Percentiles rank a stretch among this genome's conserved stretches.
Evolutionary conservation across 92 coral and sea anemone genomes (phyloP).

Genomic region (Pocillopora meandrina): DNA sequence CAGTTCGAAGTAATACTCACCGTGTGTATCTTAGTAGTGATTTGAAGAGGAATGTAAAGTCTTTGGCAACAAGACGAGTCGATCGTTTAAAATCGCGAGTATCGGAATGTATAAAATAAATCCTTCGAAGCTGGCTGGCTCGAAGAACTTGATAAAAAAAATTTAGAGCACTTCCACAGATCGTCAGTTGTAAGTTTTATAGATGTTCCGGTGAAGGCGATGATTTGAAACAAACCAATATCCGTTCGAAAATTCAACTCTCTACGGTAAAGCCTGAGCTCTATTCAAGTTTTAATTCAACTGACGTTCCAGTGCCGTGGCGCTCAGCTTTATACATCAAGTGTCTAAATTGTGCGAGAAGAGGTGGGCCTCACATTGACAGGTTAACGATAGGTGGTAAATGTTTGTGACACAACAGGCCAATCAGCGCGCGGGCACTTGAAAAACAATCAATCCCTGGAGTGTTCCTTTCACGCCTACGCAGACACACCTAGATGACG

Average conservation of each 20-base stretch:
- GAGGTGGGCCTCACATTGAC: conserved; percentile 91
- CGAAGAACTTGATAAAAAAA: not conserved
- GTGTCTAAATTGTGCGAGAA: conserved; percentile 55
- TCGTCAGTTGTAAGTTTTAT: conserved; percentile 12
- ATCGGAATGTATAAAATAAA: conserved; percentile 42
- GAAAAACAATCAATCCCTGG: conserved; percentile 82
- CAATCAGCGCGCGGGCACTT: conserved; percentile 71
- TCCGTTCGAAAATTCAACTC: conserved; percentile 28
- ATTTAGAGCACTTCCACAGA: not conserved
- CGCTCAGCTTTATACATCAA: conserved; percentile 53
- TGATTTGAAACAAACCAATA: conserved; percentile 31
- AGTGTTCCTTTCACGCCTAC: conserved; percentile 94
- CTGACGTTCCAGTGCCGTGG: conserved; percentile 28
- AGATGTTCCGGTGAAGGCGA: conserved; percentile 34
- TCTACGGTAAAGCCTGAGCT: not conserved
- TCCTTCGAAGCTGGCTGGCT: conserved; percentile 15
- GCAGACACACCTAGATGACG: conserved; percentile 99
- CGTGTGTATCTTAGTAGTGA: conserved; percentile 1
- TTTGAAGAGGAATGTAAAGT: conserved; percentile 7
- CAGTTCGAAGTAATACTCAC: conserved; percentile 1
- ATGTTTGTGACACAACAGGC: conserved; percentile 70
- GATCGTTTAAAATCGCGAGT: conserved; percentile 32
- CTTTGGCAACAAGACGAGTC: not conserved
- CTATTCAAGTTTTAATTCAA: conserved; percentile 27
- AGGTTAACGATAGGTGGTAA: conserved; percentile 85